Base-by-base conservation (phyloP, 2,797 vertebrate genomes). In the Gymnothorax reevesii region DNA sequence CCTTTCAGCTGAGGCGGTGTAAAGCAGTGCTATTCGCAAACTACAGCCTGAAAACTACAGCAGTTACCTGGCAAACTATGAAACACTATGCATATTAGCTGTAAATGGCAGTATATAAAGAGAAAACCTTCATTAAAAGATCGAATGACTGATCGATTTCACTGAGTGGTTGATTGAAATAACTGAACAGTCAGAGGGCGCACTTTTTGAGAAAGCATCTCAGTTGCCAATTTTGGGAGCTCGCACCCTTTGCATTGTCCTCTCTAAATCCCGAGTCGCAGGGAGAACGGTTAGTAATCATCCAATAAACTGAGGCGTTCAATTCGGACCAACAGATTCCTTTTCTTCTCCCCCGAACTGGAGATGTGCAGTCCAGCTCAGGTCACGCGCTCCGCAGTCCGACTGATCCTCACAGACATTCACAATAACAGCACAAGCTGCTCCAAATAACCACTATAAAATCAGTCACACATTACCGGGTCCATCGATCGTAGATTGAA, bases 221-320 rank as follows among this genome's bases (percentile, higher is more conserved):
- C 59, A 60, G 85, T 59, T 86, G 57, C 77, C 54, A 9, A 54
- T 69, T 59, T 62, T 20, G 66, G 85, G 17, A 9, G 13, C 12
- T 52, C 71, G 2, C n/a, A 10, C 25, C 7, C 69, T n/a, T 22
- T 52, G 57, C 33, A 71, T 15, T 13, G 49, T 64, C 49, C 55
- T 86, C 52, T 86, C 88, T 87, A 89, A 84, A 71, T 88, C 83
- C 69, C 89, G 87, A 84, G 88, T 90, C 91, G 89, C 83, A 7
- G 33, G 33, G 33, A 89, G 91, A 90, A 83, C n/a, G 1, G 84
- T 87, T 88, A 77, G 84, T 84, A 79, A 83, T 92, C 87, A 92
- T 91, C 92, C 92, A 89, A 90, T 93, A 91, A 91, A 89, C 87
- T 88, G 66, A 77, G 88, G 88, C 89, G 93, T 93, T 91, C 91